Evolutionary conservation across 2,797 vertebrate genomes (phyloP).

Genomic region (Calcarius lapponicus): DNA sequence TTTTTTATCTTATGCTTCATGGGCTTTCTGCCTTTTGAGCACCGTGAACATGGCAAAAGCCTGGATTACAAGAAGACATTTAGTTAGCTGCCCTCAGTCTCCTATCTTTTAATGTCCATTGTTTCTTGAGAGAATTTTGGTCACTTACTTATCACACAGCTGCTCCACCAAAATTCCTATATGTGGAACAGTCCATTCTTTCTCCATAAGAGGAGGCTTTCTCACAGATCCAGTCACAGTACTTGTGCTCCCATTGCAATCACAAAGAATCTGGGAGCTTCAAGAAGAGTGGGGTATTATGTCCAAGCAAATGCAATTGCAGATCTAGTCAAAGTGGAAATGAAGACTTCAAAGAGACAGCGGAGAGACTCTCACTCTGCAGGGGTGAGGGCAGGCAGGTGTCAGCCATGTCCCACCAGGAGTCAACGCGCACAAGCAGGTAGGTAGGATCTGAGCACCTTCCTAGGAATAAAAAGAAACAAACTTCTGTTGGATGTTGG

Average conservation of each 20-base stretch:
- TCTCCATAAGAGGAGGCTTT: neutral
- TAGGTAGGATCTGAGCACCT: neutral
- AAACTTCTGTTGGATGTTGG: neutral
- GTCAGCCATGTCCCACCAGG: neutral
- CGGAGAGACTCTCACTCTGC: neutral
- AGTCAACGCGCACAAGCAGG: neutral
- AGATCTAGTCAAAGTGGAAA: neutral
- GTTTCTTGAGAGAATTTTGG: neutral
- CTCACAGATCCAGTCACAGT: neutral
- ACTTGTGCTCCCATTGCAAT: neutral
- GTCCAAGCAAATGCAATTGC: neutral
- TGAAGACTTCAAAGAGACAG: neutral
- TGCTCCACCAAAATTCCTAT: neutral
- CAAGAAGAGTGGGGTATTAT: neutral
- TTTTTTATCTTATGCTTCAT: neutral
- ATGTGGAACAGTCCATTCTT: neutral
- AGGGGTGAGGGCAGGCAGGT: neutral
- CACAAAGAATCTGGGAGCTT: neutral
- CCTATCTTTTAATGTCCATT: neutral
- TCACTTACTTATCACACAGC: neutral
- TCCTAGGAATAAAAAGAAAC: neutral
- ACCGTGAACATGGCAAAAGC: neutral
- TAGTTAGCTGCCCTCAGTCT: neutral
- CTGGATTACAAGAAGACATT: neutral
- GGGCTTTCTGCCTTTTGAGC: neutral